These are phyloP conservation scores for Octonoba sinensis DNA, from an alignment of 2,888 invertebrate genomes.

Conservation along the genomic window DNA sequence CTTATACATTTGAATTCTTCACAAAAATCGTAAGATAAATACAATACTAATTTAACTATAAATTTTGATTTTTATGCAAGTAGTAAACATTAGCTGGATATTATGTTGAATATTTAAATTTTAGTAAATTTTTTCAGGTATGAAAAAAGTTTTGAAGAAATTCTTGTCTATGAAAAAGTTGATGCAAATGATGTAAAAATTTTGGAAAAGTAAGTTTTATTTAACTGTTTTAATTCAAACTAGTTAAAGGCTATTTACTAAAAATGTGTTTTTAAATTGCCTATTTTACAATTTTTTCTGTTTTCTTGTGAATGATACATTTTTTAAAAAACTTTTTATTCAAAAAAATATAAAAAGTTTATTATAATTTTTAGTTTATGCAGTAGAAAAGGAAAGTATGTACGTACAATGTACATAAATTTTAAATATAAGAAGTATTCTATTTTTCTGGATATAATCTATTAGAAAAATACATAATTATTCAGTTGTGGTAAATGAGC, in stretches of 20 bases:
- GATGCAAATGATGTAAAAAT: slow-evolving; percentile 78
- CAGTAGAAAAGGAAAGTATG: too few species aligned
- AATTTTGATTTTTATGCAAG: too few species aligned
- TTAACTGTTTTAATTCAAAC: background rate
- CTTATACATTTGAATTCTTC: too few species aligned
- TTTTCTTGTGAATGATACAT: background rate
- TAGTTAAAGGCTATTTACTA: background rate
- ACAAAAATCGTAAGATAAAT: too few species aligned
- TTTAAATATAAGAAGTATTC: too few species aligned
- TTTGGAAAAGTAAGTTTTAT: slow-evolving; percentile 76
- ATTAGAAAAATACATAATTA: background rate
- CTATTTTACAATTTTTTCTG: background rate
- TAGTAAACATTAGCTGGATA: too few species aligned
- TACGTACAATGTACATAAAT: too few species aligned
- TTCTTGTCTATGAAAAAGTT: slow-evolving; percentile 90
- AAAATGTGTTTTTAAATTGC: background rate
- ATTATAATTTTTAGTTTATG: too few species aligned
- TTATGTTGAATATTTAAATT: background rate
- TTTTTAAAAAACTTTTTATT: background rate
- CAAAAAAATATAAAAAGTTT: too few species aligned
- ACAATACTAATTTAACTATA: too few species aligned
- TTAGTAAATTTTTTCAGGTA: slow-evolving; percentile 75
- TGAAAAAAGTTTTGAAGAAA: slow-evolving; percentile 93
- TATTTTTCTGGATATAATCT: too few species aligned
- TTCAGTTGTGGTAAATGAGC: too few species aligned